Conservation (phyloP, 2,797 vertebrate species). For the Neomorphus geoffroyi region DNA sequence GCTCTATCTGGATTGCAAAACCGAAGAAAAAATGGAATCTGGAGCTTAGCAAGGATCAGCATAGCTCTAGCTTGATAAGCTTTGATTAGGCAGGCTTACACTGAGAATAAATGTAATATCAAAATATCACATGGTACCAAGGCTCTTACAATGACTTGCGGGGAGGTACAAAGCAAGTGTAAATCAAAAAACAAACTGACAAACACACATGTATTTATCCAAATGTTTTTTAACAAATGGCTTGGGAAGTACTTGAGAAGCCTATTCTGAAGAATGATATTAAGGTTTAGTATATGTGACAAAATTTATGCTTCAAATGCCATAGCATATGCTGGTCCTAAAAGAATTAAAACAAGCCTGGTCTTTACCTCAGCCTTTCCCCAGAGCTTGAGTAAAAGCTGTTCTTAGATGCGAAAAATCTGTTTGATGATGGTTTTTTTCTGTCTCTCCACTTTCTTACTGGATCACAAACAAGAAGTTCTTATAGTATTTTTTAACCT, state of each 20-base stretch:
- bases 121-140: neutral
- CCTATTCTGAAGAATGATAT: neutral
- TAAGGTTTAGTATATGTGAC: neutral
- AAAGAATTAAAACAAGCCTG: neutral
- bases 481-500: neutral
- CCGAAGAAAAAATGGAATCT: neutral
- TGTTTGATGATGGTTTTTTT: neutral
- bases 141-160: neutral
- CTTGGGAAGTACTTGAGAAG: neutral
- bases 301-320: neutral
- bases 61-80: neutral
- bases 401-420: neutral
- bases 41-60: neutral
- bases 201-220: neutral
- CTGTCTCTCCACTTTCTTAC: neutral
- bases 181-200: neutral
- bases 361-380: neutral
- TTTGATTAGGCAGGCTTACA: slow-evolving; percentile 4
- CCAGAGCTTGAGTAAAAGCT: neutral
- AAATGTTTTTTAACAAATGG: neutral
- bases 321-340: neutral
- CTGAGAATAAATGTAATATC: neutral
- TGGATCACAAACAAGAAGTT: neutral
- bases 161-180: neutral
- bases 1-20: neutral